Percentiles rank a stretch among this genome's conserved stretches.
These are phyloP conservation scores for Aegithalos caudatus DNA, from an alignment of 2,113 vertebrate genomes.

Conservation along the genomic window DNA sequence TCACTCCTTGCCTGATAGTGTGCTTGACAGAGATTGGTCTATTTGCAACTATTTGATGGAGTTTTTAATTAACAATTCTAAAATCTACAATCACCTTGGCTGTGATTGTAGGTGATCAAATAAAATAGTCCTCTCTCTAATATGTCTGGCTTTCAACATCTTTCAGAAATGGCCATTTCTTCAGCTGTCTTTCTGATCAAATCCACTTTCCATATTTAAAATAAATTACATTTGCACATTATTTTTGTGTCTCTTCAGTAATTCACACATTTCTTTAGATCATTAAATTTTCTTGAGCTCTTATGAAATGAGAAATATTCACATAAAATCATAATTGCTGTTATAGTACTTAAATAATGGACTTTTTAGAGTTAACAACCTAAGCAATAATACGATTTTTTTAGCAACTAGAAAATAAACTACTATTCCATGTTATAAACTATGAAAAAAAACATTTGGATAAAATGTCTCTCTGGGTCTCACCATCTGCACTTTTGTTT, in stretches of 20 bases:
- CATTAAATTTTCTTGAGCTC: neutral
- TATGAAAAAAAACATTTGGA: neutral
- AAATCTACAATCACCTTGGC: neutral
- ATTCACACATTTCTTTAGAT: neutral
- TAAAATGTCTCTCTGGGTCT: neutral
- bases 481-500: neutral
- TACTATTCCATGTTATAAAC: neutral
- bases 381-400: neutral
- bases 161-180: neutral
- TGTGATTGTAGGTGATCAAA: neutral
- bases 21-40: neutral
- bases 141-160: neutral
- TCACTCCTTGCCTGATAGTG: neutral
- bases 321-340: neutral
- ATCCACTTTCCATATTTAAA: neutral
- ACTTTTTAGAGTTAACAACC: neutral
- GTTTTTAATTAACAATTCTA: neutral
- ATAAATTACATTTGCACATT: neutral
- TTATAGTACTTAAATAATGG: neutral
- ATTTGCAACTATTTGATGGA: neutral
- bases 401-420: neutral
- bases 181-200: neutral
- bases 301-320: neutral
- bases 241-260: neutral
- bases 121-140: neutral